Base-by-base conservation (phyloP, 1,140 invertebrate genomes). In the Ceratoteleas bidentatus region DNA sequence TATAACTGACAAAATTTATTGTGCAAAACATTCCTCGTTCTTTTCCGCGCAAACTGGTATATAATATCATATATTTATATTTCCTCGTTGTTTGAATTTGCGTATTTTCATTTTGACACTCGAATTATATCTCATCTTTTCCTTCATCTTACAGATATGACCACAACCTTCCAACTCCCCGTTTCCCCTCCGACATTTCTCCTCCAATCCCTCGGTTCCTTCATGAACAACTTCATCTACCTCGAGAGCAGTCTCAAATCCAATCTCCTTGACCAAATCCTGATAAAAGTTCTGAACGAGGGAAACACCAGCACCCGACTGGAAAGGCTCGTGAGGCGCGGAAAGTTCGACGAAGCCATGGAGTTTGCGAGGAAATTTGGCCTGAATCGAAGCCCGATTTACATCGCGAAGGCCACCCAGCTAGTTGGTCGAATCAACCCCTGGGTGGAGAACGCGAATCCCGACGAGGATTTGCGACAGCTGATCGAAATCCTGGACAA, bases 281-380 rank as follows among this genome's bases (percentile, higher is more conserved):
- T 87, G 60, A 49, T 92, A 33, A 92, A 91, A 87, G 75, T 82
- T 13, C 75, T 92, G 40, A 83, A 77, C 33, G 90, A 91, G 81
- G 87, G 87, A 58, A 74, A 85, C 40, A 89, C 88, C 5, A 88
- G 90, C 16, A 83, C 68, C 64, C 87, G 89, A 13, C 85, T 92
- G 8, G 84, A 87, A 45, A 84, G 89, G 78, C 86, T 92, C 38
- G 62, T 92, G 40, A 87, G 83, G 62, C 81, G 83, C 58, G 74
- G 77, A 33, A 89, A 90, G 77, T 92, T 91, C 64, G 81, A 88
- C 14, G 88, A 89, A 83, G 92, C 92, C 10, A 85, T 88, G 75
- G 70, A 61, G 33, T 92, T 92, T 81, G 91, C 91, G 2, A 62
- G 38, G n/a, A 86, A 86, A 60, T 90, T 89, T 81, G 75, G 79